Evolutionary conservation across 2,888 invertebrate genomes (phyloP), one percentile per base, ranked within the genome.

Genomic region (Mamestra brassicae): DNA sequence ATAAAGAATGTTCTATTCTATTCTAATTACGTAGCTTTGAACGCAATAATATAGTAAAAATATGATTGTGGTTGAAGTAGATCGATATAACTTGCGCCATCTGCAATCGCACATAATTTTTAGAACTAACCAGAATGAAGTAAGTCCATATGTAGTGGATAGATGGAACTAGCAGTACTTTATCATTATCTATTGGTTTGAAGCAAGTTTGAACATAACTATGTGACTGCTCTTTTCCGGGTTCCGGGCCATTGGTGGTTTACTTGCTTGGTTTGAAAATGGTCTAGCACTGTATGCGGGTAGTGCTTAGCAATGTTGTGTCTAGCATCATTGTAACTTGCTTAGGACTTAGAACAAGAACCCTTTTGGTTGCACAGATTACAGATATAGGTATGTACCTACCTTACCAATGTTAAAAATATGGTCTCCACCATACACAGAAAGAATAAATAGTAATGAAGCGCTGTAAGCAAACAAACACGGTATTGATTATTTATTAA

Each of bases 91-190:
- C 36, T 62, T 42, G 61, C 47, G 74, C 61, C 80, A 76, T 80
- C 76, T 80, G 42, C 7, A 54, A 72, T 36, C n/a, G 50, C 7
- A 42, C 36, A 36, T 61, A 17, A 26, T 72, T 11, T 34, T 50
- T 15, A 4, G 34, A 80, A 61, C 54, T 73, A 54, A 79, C 6
- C 15, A 54, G 26, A 15, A 8, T 10, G 6, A 6, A 47, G 13
- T 72, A n/a, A 80, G 1, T 36, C 8, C 7, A 36, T 13, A 11
- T 45, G 15, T 1, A 7, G 26, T 65, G 26, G 26, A 61, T 75
- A 77, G 76, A 81, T 77, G 77, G 54, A 81, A 42, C 36, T 81
- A 50, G 6, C 8, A 65, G 54, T 55, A 34, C 11, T 34, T 10
- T 15, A 6, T 15, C 1, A 26, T 26, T 26, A 26, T 26, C 26